phyloP scores from a whole-genome alignment of 2,113 vertebrate genomes.

The Plectropomus leopardus region DNA sequence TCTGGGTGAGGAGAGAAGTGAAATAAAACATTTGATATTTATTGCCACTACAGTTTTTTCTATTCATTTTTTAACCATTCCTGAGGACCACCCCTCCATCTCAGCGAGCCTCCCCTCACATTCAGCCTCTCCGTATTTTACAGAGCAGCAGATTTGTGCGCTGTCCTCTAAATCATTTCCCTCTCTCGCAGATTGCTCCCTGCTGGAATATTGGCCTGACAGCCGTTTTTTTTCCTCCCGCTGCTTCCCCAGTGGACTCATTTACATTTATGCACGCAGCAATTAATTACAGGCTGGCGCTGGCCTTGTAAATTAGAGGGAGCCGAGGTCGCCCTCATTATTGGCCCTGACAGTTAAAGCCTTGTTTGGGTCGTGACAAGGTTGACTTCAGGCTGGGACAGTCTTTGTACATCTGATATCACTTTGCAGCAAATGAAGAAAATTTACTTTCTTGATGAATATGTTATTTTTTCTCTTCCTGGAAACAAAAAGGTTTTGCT shows the following conservation, averaged over 20 bases:
- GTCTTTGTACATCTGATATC: constrained; percentile 51
- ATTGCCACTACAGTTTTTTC: constrained; percentile 39
- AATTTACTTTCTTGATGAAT: constrained; percentile 32
- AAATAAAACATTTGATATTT: constrained; percentile 57
- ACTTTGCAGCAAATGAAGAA: constrained; percentile 39
- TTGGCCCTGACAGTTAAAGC: constrained; percentile 76
- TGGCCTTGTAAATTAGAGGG: constrained; percentile 78
- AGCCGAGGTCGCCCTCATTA: constrained; percentile 75
- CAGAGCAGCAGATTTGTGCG: constrained; percentile 74
- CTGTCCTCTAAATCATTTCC: constrained; percentile 81
- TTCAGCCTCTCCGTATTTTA: constrained; percentile 39
- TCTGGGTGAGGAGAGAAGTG: constrained; percentile 13
- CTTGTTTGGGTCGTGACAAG: constrained; percentile 72
- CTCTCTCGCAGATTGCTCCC: constrained; percentile 81
- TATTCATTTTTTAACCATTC: constrained; percentile 26
- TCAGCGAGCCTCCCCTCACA: constrained; percentile 51
- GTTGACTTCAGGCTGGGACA: constrained; percentile 59
- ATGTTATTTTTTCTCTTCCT: constrained; percentile 30
- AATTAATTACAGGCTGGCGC: constrained; percentile 79
- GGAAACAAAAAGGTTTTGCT: not conserved
- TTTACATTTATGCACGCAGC: constrained; percentile 82
- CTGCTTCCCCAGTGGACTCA: constrained; percentile 69
- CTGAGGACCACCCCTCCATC: constrained; percentile 48
- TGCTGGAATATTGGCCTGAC: constrained; percentile 75
- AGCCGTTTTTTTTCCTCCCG: constrained; percentile 42